Conservation (phyloP, 2,888 invertebrate species). For the Bembecia ichneumoniformis region DNA sequence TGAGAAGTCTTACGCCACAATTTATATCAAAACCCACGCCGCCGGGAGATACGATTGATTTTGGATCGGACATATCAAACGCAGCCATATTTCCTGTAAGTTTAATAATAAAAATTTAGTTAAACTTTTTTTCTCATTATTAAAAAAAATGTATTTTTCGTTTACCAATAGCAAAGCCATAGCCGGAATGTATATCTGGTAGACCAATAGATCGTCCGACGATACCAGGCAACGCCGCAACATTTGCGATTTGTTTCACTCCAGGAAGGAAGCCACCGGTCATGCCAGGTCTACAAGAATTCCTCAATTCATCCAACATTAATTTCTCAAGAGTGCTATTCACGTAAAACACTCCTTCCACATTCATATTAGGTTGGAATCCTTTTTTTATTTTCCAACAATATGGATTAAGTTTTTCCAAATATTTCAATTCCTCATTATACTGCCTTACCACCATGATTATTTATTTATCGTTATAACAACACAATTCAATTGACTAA, state of each 20-base stretch:
- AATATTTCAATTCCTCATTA: slow-evolving; percentile 92
- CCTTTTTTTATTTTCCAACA: slow-evolving; percentile 98
- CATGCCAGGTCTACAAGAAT: slow-evolving; percentile 90
- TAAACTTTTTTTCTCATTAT: not conserved
- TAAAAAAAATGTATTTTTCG: too few species aligned
- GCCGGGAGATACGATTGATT: slow-evolving; percentile 96
- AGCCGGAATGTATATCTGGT: slow-evolving; percentile 98
- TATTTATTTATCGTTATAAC: slow-evolving; percentile 12
- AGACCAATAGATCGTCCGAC: slow-evolving; percentile 94
- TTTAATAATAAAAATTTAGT: not conserved
- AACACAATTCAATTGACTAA: too few species aligned
- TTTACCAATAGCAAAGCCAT: slow-evolving; percentile 97
- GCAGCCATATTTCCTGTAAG: slow-evolving; percentile 96
- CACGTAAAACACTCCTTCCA: slow-evolving; percentile 97
- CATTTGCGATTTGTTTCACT: slow-evolving; percentile 99
- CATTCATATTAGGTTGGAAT: slow-evolving; percentile 99
- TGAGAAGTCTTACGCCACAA: slow-evolving; percentile 94
- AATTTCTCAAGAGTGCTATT: slow-evolving; percentile 91
- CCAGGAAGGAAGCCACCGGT: slow-evolving; percentile 98
- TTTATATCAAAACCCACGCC: slow-evolving; percentile 99
- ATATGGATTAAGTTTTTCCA: slow-evolving; percentile 88
- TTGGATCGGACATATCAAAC: slow-evolving; percentile 93
- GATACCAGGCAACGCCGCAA: slow-evolving; percentile 97
- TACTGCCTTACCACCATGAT: slow-evolving; percentile 90
- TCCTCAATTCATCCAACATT: slow-evolving; percentile 96